phyloP scores from a whole-genome alignment of 2,888 invertebrate species.

The Hipparchia sbordonii region DNA sequence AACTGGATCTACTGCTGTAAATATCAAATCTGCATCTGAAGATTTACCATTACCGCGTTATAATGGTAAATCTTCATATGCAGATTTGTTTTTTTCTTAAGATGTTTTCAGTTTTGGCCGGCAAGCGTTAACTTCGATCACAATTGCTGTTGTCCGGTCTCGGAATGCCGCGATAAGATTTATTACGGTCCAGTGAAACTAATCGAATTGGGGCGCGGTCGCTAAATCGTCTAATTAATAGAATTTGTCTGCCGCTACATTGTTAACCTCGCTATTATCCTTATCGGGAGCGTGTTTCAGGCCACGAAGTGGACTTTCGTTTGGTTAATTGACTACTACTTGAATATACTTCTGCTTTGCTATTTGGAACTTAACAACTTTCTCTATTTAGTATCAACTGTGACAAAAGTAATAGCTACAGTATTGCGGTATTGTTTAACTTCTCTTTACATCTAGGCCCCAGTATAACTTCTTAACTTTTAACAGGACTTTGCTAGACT shows the following conservation, averaged over 20 bases:
- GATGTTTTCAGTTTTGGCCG: conserved; percentile 12
- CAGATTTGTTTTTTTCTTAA: no score
- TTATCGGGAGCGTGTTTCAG: conserved; percentile 42
- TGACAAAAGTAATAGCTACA: conserved; percentile 2
- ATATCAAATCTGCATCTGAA: no score
- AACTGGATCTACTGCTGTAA: no score
- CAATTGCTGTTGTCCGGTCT: conserved; percentile 31
- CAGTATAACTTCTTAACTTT: no score
- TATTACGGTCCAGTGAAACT: conserved; percentile 36
- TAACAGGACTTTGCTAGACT: no score
- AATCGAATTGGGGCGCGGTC: conserved; percentile 43
- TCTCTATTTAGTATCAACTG: conserved; percentile 21
- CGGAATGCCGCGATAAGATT: conserved; percentile 42
- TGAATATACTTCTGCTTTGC: conserved; percentile 12
- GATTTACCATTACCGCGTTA: no score
- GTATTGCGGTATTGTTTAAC: not conserved
- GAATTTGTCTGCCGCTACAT: conserved; percentile 46
- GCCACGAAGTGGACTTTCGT: conserved; percentile 37
- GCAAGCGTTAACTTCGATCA: conserved; percentile 9
- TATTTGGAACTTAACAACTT: conserved; percentile 24
- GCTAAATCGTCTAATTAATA: conserved; percentile 44
- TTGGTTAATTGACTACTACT: conserved; percentile 24
- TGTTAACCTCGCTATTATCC: conserved; percentile 42
- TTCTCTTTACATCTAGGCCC: not conserved
- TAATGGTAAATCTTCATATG: no score